Conservation (phyloP, 2,888 invertebrate species). For the Lasioglossum villosulum region DNA sequence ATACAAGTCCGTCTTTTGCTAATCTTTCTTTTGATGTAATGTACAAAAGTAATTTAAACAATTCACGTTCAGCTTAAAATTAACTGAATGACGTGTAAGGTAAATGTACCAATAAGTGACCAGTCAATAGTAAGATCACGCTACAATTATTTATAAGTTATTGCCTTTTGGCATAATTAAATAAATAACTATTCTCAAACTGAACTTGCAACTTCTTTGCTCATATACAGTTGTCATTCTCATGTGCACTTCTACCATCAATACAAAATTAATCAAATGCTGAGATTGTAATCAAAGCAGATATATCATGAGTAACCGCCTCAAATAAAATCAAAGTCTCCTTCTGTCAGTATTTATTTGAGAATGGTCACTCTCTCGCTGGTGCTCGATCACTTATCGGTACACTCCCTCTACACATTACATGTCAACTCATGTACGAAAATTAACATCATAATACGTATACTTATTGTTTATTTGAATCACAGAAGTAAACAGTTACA, state of each 20-base stretch:
- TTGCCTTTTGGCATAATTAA: not conserved
- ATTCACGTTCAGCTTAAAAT: slow-evolving; percentile 11
- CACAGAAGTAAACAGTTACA: slow-evolving; percentile 69
- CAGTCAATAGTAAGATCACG: not conserved
- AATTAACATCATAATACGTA: slow-evolving; percentile 34
- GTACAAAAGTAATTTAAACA: slow-evolving; percentile 13
- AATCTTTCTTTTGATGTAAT: not conserved
- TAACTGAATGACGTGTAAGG: slow-evolving; percentile 6
- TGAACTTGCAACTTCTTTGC: not conserved
- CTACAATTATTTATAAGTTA: not conserved
- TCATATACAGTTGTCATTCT: not conserved
- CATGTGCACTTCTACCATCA: not conserved
- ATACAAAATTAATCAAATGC: not conserved
- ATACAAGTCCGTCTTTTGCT: slow-evolving; percentile 25
- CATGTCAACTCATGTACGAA: slow-evolving; percentile 22
- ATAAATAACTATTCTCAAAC: not conserved
- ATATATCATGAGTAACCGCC: not conserved
- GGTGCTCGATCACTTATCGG: not conserved
- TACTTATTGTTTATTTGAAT: slow-evolving; percentile 68
- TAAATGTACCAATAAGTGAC: not conserved
- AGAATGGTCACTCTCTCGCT: not conserved
- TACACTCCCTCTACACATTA: not conserved
- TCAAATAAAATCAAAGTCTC: not conserved
- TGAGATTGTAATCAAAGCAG: not conserved
- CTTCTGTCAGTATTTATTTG: not conserved